Evolutionary conservation across 30 jellyfish, hydroid and myxozoan species (phyloP).

Genomic region (Aurelia aurita): DNA sequence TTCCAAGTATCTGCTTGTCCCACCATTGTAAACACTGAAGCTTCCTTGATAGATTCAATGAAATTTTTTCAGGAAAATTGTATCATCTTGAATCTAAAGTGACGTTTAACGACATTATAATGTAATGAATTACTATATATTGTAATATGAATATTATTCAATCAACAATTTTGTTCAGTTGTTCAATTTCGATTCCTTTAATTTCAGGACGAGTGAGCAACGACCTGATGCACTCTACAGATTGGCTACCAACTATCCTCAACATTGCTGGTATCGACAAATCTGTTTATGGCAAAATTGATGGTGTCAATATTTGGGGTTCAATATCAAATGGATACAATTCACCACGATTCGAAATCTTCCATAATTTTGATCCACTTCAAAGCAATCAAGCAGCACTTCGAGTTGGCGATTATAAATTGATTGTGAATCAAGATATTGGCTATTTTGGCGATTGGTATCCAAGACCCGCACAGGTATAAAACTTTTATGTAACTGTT

Average conservation of each 20-base stretch:
- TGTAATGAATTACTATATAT: too few relatives aligned
- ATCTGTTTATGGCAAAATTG: conserved; percentile 49
- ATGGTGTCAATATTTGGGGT: conserved; percentile 89
- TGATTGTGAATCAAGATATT: conserved; percentile 89
- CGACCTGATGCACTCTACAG: conserved; percentile 93
- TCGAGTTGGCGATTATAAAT: conserved; percentile 96
- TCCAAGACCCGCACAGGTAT: conserved; percentile 93
- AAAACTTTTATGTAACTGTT: too few relatives aligned
- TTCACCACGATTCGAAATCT: conserved; percentile 88
- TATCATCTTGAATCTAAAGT: too few relatives aligned
- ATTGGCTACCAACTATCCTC: conserved; percentile 96
- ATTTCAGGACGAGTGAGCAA: conserved; percentile 86
- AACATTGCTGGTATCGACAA: conserved; percentile 68
- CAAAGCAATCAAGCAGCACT: conserved; percentile 89
- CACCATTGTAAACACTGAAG: too few relatives aligned
- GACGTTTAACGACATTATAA: too few relatives aligned
- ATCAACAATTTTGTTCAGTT: neutral
- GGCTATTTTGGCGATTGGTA: conserved; percentile 98
- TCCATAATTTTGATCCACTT: conserved; percentile 94
- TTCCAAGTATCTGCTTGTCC: too few relatives aligned
- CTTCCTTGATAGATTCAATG: too few relatives aligned
- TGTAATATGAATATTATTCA: neutral
- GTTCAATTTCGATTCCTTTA: neutral
- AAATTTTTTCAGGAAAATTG: too few relatives aligned
- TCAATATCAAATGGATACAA: conserved; percentile 57